Evolutionary conservation across 2,113 vertebrate genomes (phyloP).

Genomic region (Centropus bengalensis): DNA sequence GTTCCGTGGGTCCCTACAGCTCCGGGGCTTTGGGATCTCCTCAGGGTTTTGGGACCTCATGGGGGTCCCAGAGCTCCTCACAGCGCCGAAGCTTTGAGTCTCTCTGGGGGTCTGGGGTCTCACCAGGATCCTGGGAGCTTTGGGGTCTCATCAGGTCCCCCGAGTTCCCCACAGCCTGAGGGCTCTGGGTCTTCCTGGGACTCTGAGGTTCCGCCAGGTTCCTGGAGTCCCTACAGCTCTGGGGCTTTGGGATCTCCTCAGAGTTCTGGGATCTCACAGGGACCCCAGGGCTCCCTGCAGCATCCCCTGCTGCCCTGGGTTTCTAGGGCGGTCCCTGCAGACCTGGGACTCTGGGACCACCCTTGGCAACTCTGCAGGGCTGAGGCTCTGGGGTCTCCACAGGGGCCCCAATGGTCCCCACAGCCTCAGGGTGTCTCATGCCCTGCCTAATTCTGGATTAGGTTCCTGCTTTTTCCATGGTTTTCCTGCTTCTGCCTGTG

Average conservation of each 20-base stretch:
- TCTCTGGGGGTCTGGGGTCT: background rate
- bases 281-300: too few relatives aligned
- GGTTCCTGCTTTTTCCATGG: accelerated
- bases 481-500: background rate
- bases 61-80: too few relatives aligned
- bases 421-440: background rate
- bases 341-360: too few relatives aligned
- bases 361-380: background rate
- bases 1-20: too few relatives aligned
- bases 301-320: background rate
- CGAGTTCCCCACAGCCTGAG: too few relatives aligned
- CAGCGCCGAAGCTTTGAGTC: too few relatives aligned
- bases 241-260: background rate
- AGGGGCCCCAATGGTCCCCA: background rate
- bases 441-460: background rate
- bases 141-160: background rate
- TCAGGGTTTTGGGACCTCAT: too few relatives aligned
- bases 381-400: background rate
- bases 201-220: background rate
- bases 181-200: background rate
- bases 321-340: background rate
- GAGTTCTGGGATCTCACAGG: too few relatives aligned
- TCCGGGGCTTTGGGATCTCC: too few relatives aligned
- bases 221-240: background rate
- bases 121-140: background rate